Percentiles rank a stretch among this genome's conserved stretches.
Evolutionary conservation across 2,888 invertebrate genomes (phyloP).

Genomic region (Epirrhoe tristata): DNA sequence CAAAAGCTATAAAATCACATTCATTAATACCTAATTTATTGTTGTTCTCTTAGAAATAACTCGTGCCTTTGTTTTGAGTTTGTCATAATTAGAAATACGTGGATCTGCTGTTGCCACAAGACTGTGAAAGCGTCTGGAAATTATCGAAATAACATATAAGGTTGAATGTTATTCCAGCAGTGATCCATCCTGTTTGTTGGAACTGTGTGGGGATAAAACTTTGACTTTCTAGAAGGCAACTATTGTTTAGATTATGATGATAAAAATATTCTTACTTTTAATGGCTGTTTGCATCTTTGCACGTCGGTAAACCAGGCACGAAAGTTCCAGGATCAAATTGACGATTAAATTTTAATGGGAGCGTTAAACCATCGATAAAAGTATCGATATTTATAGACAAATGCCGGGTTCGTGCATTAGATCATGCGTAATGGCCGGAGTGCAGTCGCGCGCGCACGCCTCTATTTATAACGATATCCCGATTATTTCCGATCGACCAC

Average conservation of each 20-base stretch:
- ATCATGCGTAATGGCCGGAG: conserved; percentile 32
- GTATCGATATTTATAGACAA: conserved; percentile 26
- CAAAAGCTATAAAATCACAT: conserved; percentile 5
- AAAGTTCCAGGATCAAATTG: conserved; percentile 7
- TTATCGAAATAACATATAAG: no score
- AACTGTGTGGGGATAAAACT: no score
- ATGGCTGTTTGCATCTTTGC: conserved; percentile 6
- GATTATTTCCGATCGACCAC: conserved; percentile 54
- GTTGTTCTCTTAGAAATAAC: not conserved
- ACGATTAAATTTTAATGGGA: conserved; percentile 16
- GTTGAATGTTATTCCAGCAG: no score
- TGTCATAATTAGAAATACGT: not conserved
- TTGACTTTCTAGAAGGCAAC: no score
- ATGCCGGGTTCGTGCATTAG: conserved; percentile 26
- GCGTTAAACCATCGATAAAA: conserved; percentile 26
- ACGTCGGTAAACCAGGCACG: conserved; percentile 17
- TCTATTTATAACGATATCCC: conserved; percentile 54
- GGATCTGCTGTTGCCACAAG: no score
- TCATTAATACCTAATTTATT: not conserved
- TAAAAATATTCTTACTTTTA: not conserved
- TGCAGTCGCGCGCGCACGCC: conserved; percentile 43
- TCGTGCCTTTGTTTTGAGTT: not conserved
- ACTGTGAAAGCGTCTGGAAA: no score
- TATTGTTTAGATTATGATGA: not conserved
- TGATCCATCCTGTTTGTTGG: no score